Evolutionary conservation across 30 jellyfish, hydroid and myxozoan genomes (phyloP).

Genomic region (Aurelia sp.): DNA sequence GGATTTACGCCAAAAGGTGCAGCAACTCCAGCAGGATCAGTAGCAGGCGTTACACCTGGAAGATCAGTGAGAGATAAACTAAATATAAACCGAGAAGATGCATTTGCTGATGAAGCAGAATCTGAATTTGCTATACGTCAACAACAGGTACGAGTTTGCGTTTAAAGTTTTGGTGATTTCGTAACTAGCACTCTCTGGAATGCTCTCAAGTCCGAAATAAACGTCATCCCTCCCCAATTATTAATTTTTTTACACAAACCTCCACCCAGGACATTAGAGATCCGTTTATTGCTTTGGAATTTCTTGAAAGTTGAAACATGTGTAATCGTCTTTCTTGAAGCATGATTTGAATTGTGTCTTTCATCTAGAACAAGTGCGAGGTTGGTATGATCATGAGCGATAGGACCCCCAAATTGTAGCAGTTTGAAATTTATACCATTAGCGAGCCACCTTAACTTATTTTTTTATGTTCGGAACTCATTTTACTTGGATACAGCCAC

Average conservation of each 20-base stretch:
- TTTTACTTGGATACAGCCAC: too few species aligned
- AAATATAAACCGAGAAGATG: conserved; percentile 88
- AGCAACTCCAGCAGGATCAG: conserved; percentile 70
- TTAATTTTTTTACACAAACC: not conserved
- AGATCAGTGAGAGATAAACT: conserved; percentile 83
- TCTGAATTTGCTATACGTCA: conserved; percentile 33
- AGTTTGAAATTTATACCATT: too few species aligned
- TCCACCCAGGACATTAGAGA: not conserved
- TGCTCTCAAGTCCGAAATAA: not conserved
- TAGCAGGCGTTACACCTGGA: conserved; percentile 84
- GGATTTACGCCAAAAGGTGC: conserved; percentile 95
- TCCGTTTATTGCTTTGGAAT: not conserved
- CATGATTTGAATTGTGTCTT: not conserved
- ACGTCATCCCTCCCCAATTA: not conserved
- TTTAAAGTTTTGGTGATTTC: not conserved
- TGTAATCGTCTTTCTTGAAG: too few species aligned
- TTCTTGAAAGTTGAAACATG: not conserved
- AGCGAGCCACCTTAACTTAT: too few species aligned
- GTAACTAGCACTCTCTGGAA: not conserved
- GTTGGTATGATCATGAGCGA: too few species aligned
- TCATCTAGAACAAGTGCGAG: not conserved
- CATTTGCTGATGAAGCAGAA: conserved; percentile 62
- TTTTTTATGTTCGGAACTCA: too few species aligned
- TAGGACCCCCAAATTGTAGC: too few species aligned
- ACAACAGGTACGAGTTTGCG: conserved; percentile 44